phyloP scores from a whole-genome alignment of 2,113 vertebrate species.

The Ctenomys sociabilis region DNA sequence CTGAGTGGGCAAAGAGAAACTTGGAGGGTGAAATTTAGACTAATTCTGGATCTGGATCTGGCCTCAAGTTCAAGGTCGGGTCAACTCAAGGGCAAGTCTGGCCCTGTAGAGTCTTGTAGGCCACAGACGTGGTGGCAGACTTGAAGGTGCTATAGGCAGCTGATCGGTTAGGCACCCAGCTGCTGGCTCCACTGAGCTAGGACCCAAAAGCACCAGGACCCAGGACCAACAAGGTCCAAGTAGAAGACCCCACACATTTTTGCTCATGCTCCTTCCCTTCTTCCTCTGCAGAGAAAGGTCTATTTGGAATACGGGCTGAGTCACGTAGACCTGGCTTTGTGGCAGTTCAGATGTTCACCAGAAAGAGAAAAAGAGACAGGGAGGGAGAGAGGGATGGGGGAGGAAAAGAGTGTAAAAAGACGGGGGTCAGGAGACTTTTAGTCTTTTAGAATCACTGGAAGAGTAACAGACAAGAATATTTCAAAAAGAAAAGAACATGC shows the following conservation, averaged over 20 bases:
- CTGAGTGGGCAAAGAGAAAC: not conserved
- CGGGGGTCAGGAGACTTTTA: not conserved
- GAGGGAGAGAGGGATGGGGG: not conserved
- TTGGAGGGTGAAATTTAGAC: not conserved
- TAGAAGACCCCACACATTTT: not conserved
- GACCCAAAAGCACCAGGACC: not conserved
- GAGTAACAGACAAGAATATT: not conserved
- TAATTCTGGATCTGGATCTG: not conserved
- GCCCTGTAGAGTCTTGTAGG: not conserved
- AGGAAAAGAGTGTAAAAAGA: not conserved
- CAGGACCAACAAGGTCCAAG: not conserved
- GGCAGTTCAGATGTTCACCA: not conserved
- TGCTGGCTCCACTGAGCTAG: not conserved
- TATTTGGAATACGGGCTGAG: not conserved
- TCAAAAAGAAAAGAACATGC: not conserved
- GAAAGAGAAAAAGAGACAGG: not conserved
- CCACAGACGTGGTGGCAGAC: not conserved
- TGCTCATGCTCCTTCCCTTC: not conserved
- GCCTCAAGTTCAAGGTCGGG: not conserved
- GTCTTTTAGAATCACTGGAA: not conserved
- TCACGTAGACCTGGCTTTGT: not conserved
- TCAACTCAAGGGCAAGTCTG: not conserved
- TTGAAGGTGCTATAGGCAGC: not conserved
- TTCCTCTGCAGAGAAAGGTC: not conserved
- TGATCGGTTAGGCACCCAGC: not conserved